These are phyloP conservation scores for Gallinago jamesoni DNA, from an alignment of 2,113 vertebrate genomes.

Conservation along the genomic window DNA sequence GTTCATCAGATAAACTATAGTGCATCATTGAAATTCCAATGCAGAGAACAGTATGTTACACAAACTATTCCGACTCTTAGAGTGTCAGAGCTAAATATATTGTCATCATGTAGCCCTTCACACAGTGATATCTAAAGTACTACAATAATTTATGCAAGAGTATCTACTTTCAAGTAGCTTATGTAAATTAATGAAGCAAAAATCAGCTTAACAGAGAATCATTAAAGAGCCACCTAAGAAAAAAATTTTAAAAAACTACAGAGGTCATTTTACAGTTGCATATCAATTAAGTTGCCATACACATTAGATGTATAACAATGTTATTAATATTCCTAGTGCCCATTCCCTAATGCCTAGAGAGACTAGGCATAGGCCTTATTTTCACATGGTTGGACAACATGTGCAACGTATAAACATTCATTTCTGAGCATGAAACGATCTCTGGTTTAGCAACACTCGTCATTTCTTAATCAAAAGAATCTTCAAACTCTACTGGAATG, in stretches of 20 bases:
- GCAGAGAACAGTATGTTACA: not conserved
- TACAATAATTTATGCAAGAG: not conserved
- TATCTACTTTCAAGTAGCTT: not conserved
- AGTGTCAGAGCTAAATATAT: not conserved
- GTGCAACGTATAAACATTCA: not conserved
- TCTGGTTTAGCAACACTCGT: not conserved
- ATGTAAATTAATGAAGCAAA: not conserved
- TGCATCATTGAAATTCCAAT: not conserved
- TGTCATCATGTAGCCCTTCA: not conserved
- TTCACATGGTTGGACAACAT: not conserved
- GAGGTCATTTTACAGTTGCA: not conserved
- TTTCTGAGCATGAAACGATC: not conserved
- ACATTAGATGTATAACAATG: rapidly evolving
- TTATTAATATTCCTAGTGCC: not conserved
- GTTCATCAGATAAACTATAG: slow-evolving; percentile 20
- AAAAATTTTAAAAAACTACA: not conserved
- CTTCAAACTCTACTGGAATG: not conserved
- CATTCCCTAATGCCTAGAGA: not conserved
- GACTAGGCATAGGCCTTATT: not conserved
- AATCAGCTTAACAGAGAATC: not conserved
- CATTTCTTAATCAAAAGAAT: not conserved
- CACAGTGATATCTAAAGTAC: not conserved
- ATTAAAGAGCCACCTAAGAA: not conserved
- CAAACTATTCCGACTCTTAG: not conserved
- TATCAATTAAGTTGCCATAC: not conserved